Conservation (phyloP, 2,797 vertebrate genomes). For the Serranus cabrilla region DNA sequence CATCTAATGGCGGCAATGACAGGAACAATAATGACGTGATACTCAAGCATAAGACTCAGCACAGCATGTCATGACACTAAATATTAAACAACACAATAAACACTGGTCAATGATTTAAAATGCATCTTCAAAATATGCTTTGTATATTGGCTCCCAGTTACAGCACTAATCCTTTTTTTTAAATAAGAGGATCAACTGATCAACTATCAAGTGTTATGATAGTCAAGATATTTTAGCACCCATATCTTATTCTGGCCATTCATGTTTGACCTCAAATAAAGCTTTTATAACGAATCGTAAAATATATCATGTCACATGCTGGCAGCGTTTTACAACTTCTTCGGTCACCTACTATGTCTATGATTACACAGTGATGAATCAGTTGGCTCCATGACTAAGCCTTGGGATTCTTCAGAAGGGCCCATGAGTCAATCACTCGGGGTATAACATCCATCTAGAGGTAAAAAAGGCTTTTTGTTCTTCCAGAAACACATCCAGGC, state of each 20-base stretch:
- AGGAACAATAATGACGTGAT: conserved; percentile 57
- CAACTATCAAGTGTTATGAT: conserved; percentile 1
- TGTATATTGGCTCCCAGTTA: conserved; percentile 14
- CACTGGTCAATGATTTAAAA: background rate
- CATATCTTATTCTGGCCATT: conserved; percentile 29
- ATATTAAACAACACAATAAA: conserved; percentile 32
- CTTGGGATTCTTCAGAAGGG: conserved; percentile 36
- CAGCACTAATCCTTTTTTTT: conserved; percentile 35
- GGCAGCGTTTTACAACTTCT: conserved; percentile 34
- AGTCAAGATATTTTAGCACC: conserved; percentile 46
- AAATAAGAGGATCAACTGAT: conserved; percentile 35
- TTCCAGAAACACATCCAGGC: conserved; percentile 40
- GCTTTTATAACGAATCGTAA: conserved; percentile 35
- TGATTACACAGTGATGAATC: conserved; percentile 46
- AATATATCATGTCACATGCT: conserved; percentile 35
- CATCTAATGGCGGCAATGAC: conserved; percentile 60
- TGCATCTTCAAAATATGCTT: background rate
- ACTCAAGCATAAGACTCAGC: conserved; percentile 30
- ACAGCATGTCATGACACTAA: conserved; percentile 28
- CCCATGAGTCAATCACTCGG: conserved; percentile 19
- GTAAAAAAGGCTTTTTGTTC: conserved; percentile 37
- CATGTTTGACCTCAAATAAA: conserved; percentile 36
- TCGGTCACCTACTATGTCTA: conserved; percentile 37
- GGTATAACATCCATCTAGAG: conserved; percentile 29
- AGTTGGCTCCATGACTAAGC: conserved; percentile 43